Percentiles rank a stretch among this genome's conserved stretches.
Evolutionary conservation across 92 coral and sea anemone species (phyloP).

Genomic region (Umimayanthus chanpuru): DNA sequence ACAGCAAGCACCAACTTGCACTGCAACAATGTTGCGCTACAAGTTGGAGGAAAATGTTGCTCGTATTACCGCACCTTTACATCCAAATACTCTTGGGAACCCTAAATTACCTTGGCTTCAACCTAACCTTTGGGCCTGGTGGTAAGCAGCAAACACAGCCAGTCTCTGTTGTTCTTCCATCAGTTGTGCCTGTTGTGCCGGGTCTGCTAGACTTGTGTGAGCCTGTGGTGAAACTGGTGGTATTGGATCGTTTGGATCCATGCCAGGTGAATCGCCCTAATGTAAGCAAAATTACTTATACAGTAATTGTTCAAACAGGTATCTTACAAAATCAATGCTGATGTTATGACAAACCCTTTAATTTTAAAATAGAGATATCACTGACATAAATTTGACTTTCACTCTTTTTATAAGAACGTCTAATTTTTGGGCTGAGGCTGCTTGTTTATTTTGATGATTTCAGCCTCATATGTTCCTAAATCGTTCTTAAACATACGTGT

Average conservation of each 20-base stretch:
- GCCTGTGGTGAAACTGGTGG: slow-evolving; percentile 75
- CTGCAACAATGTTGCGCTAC: too few species aligned
- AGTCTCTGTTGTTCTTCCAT: slow-evolving; percentile 62
- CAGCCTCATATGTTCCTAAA: too few species aligned
- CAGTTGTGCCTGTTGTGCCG: slow-evolving; percentile 51
- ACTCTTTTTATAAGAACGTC: too few species aligned
- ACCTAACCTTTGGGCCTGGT: slow-evolving; percentile 50
- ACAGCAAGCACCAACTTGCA: too few species aligned
- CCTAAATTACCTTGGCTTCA: neutral
- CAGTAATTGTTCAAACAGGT: neutral
- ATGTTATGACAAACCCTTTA: neutral
- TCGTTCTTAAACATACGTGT: too few species aligned
- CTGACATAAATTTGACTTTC: neutral
- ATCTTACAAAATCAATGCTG: neutral
- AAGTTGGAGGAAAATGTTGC: too few species aligned
- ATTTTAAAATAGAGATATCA: neutral
- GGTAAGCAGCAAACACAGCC: slow-evolving; percentile 69
- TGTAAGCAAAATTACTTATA: neutral
- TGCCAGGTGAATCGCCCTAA: slow-evolving; percentile 47
- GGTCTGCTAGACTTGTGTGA: slow-evolving; percentile 53
- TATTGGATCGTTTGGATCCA: slow-evolving; percentile 62
- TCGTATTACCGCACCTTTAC: too few species aligned
- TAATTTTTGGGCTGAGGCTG: too few species aligned
- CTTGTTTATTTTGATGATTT: too few species aligned
- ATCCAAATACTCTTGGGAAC: neutral